Percentiles rank a stretch among this genome's conserved stretches.
phyloP scores from a whole-genome alignment of 2,888 invertebrate species.

The Calameuta idolon region DNA sequence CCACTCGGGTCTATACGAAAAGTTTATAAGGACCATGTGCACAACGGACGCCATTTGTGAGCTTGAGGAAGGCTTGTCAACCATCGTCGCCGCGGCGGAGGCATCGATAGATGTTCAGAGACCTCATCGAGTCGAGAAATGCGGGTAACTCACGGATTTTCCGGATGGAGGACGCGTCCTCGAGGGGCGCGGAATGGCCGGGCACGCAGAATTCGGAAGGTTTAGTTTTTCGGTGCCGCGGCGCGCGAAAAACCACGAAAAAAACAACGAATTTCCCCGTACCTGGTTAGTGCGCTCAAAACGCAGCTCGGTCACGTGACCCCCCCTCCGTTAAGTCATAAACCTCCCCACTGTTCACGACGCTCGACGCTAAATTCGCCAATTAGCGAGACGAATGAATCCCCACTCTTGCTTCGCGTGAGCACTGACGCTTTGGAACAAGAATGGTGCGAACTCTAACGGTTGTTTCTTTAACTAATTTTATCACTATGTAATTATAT shows the following conservation, averaged over 20 bases:
- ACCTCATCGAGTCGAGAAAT: constrained; percentile 43
- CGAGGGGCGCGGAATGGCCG: constrained; percentile 37
- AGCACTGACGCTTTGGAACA: not conserved
- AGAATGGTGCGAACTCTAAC: not conserved
- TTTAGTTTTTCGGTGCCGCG: constrained; percentile 47
- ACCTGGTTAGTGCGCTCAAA: constrained; percentile 79
- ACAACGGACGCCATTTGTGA: constrained; percentile 60
- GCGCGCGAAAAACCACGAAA: constrained; percentile 56
- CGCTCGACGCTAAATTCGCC: not conserved
- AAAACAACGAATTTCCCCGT: constrained; percentile 68
- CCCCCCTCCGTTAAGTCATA: constrained; percentile 38
- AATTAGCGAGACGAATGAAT: not conserved
- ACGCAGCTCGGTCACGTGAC: constrained; percentile 79
- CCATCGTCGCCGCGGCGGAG: constrained; percentile 48
- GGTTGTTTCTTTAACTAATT: not conserved
- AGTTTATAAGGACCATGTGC: constrained; percentile 54
- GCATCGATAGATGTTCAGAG: constrained; percentile 43
- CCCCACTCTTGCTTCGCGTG: not conserved
- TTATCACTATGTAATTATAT: not conserved
- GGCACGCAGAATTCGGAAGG: constrained; percentile 44
- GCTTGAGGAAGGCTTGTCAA: constrained; percentile 58
- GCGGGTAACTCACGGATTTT: constrained; percentile 49
- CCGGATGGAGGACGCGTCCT: constrained; percentile 40
- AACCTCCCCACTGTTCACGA: constrained; percentile 14
- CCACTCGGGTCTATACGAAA: not conserved